Evolutionary conservation across 2,888 invertebrate species (phyloP), one percentile per base, ranked within the genome.

Genomic region (Glaucopsyche alexis): DNA sequence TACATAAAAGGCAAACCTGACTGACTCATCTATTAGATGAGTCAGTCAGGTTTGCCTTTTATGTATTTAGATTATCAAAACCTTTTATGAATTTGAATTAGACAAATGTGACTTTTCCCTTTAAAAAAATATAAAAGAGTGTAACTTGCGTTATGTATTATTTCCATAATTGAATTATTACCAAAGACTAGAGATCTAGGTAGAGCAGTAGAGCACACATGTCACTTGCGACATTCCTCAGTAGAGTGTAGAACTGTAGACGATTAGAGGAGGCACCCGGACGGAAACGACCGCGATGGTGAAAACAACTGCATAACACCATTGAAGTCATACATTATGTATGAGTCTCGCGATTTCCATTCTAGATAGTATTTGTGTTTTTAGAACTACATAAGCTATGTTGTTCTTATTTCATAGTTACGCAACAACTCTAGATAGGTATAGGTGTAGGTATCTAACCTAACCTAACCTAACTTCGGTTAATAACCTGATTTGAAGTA

Each of bases 201-300:
- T 47, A 69, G 47, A 69, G 29, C 29, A 38, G 60, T 55, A 55
- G 5, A 60, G 29, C 60, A 40, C 7, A 49, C 29, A 13, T 50
- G 52, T 72, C 72, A 72, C 72, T 50, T 72, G 40, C 66, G 52
- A 40, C 49, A 66, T 66, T 72, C 65, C 40, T 50, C 29, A 14
- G 66, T 42, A 29, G 29, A 29, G 29, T 16, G 66, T 42, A 19
- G 38, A 80, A 29, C 3, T 16, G 66, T 42, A 19, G 38, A 80
- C 79, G 79, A 80, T 84, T 82, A 83, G 80, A 81, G 75, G 79
- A 82, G 77, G 85, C 87, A 86, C 80, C 85, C 81, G 81, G 79
- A 79, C 80, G 86, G 86, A 88, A 89, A 90, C 85, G 79, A 78
- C 80, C 77, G 77, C 79, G 80, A 84, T 83, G 84, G 87, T 86